phyloP scores from a whole-genome alignment of 2,797 vertebrate species.

The Phalanger gymnotis region DNA sequence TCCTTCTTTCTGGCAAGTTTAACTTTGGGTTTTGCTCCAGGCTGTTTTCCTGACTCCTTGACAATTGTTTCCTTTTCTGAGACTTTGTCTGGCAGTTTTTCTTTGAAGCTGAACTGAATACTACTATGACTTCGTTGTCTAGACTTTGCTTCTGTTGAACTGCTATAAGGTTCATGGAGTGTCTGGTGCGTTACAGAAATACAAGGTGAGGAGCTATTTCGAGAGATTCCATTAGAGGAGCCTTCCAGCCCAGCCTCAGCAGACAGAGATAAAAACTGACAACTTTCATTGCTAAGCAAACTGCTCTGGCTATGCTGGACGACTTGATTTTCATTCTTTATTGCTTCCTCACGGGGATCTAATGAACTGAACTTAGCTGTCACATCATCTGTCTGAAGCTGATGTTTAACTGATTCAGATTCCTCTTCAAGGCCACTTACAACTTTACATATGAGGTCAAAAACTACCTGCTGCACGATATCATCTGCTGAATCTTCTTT shows the following conservation, averaged over 20 bases:
- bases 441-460: slow-evolving; percentile 92
- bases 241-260: slow-evolving; percentile 84
- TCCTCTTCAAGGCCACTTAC: slow-evolving; percentile 86
- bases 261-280: slow-evolving; percentile 89
- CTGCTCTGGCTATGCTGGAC: slow-evolving; percentile 87
- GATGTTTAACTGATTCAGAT: slow-evolving; percentile 83
- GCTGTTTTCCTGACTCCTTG: slow-evolving; percentile 87
- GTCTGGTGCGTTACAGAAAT: slow-evolving; percentile 90
- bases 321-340: slow-evolving; percentile 77
- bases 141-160: slow-evolving; percentile 86
- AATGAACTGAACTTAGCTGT: slow-evolving; percentile 83
- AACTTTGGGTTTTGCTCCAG: slow-evolving; percentile 96
- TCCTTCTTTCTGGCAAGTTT: slow-evolving; percentile 93
- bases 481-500: slow-evolving; percentile 89
- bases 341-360: slow-evolving; percentile 74
- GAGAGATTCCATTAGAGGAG: slow-evolving; percentile 85
- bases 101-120: slow-evolving; percentile 96
- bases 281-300: slow-evolving; percentile 86
- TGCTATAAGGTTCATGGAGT: slow-evolving; percentile 84
- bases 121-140: slow-evolving; percentile 96
- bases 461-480: slow-evolving; percentile 90
- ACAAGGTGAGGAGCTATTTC: slow-evolving; percentile 95
- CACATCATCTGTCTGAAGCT: slow-evolving; percentile 87
- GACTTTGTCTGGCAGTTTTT: slow-evolving; percentile 92
- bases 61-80: slow-evolving; percentile 91